Conservation (phyloP, 2,888 invertebrate genomes). For the Metellina segmentata region DNA sequence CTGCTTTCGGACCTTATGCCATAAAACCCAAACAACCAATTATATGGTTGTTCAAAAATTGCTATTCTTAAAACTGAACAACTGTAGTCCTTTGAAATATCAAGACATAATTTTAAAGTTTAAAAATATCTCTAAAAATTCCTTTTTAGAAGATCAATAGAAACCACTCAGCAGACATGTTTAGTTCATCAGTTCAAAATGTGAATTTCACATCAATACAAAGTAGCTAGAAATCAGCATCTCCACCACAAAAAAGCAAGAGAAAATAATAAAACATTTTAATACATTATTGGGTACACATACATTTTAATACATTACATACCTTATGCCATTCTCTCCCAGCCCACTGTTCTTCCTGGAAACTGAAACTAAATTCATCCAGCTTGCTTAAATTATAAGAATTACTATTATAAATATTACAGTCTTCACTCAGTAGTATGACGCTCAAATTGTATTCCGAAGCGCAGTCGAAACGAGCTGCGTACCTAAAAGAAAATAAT, state of each 20-base stretch:
- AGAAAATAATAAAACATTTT: not conserved
- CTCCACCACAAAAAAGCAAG: not conserved
- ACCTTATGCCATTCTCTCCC: conserved; percentile 81
- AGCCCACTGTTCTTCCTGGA: conserved; percentile 79
- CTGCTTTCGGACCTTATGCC: no score
- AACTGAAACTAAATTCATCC: conserved; percentile 77
- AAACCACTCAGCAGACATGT: not conserved
- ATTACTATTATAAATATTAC: conserved; percentile 50
- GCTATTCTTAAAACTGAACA: no score
- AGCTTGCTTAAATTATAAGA: conserved; percentile 47
- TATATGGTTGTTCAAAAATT: no score
- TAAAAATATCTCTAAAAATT: not conserved
- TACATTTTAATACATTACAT: conserved; percentile 20
- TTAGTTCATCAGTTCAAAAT: no score
- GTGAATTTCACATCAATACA: no score
- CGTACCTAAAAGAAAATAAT: conserved; percentile 79
- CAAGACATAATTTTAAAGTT: no score
- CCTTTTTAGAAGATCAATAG: not conserved
- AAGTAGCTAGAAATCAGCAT: no score
- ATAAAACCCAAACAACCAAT: no score
- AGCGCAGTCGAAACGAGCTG: conserved; percentile 83
- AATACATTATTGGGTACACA: no score
- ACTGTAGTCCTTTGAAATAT: no score
- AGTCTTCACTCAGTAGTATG: conserved; percentile 79
- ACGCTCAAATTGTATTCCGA: conserved; percentile 81